Conservation (phyloP, 2,888 invertebrate genomes). For the Pocota personata region DNA sequence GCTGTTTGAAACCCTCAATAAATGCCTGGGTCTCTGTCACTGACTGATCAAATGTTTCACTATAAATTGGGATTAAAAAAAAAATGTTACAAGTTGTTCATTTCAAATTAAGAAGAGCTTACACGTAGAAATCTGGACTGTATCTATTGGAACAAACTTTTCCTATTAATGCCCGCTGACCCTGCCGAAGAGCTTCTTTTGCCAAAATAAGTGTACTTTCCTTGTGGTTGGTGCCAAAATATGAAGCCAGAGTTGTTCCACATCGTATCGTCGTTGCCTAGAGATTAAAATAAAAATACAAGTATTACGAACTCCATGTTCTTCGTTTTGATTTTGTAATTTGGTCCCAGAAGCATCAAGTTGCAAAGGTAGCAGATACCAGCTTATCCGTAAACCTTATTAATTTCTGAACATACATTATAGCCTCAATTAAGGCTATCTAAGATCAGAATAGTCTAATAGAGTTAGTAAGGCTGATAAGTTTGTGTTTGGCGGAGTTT, state of each 20-base stretch:
- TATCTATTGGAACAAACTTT: conserved; percentile 86
- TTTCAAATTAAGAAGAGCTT: conserved; percentile 49
- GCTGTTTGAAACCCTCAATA: conserved; percentile 84
- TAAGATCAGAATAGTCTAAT: too few relatives aligned
- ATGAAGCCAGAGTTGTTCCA: conserved; percentile 95
- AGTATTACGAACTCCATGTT: neutral
- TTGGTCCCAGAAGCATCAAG: too few relatives aligned
- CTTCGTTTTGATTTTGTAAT: neutral
- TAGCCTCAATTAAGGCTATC: too few relatives aligned
- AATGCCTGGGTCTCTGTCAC: conserved; percentile 86
- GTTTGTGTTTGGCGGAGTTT: too few relatives aligned
- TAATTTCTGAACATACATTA: too few relatives aligned
- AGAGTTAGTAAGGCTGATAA: too few relatives aligned
- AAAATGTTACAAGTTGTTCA: neutral
- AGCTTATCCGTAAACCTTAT: too few relatives aligned
- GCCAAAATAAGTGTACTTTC: conserved; percentile 89
- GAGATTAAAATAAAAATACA: conserved; percentile 7
- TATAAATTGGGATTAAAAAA: conserved; percentile 76
- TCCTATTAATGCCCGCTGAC: conserved; percentile 93
- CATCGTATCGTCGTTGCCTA: conserved; percentile 88
- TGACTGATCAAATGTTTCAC: conserved; percentile 87
- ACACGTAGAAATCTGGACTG: conserved; percentile 81
- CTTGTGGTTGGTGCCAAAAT: conserved; percentile 91
- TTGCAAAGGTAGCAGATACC: too few relatives aligned
- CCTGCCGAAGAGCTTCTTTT: conserved; percentile 86